A percentile compares a stretch with the other conserved stretches of the same genome.
phyloP scores from a whole-genome alignment of 2,113 vertebrate species.

The Channa argus region DNA sequence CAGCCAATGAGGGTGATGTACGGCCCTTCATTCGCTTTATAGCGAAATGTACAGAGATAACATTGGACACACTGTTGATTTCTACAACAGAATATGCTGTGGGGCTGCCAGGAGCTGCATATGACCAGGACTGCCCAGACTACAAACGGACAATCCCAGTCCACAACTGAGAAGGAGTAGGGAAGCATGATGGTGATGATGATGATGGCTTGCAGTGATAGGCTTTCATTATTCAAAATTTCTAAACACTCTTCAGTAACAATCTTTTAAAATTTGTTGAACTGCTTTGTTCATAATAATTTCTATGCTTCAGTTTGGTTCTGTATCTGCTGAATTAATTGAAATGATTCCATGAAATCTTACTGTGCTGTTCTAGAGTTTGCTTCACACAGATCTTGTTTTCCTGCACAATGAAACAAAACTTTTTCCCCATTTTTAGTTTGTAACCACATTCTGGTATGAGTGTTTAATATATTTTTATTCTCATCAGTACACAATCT shows the following conservation, averaged over 20 bases:
- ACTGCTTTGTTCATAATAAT: not conserved
- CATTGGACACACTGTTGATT: conserved; percentile 93
- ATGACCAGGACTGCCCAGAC: conserved; percentile 71
- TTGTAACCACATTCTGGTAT: not conserved
- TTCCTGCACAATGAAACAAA: not conserved
- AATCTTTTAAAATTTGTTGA: conserved; percentile 2
- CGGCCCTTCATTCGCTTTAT: conserved; percentile 98
- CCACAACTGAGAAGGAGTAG: conserved; percentile 79
- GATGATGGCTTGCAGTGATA: not conserved
- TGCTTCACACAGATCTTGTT: not conserved
- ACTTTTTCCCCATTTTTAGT: not conserved
- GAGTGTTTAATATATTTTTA: not conserved
- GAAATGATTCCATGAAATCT: conserved; percentile 6
- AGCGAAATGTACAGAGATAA: conserved; percentile 94
- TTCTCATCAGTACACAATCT: not conserved
- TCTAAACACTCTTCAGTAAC: not conserved
- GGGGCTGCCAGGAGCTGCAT: conserved; percentile 88
- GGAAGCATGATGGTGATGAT: not conserved
- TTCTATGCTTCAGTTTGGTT: not conserved
- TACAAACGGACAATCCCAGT: conserved; percentile 89
- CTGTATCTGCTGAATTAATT: conserved; percentile 5
- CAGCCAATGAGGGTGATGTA: conserved; percentile 95
- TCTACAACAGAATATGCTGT: conserved; percentile 92
- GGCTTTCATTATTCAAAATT: not conserved
- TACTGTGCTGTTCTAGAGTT: not conserved